Conservation (phyloP, 1,140 invertebrate genomes). For the Liolophura sinensis region DNA sequence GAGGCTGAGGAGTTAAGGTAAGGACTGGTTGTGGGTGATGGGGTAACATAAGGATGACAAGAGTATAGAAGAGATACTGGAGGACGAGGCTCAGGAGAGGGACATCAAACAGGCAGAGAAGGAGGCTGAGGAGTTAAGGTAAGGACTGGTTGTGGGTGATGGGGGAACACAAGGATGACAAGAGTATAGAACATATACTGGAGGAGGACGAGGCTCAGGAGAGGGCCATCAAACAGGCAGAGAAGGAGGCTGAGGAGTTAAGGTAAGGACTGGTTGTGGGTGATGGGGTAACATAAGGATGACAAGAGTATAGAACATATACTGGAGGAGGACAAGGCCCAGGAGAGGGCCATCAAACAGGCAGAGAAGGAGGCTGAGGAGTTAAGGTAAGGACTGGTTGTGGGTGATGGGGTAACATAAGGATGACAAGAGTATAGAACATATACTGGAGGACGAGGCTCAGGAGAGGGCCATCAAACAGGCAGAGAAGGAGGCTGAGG, state of each 20-base stretch:
- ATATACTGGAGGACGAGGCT: conserved; percentile 59
- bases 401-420: conserved; percentile 45
- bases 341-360: conserved; percentile 45
- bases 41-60: conserved; percentile 56
- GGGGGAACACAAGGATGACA: conserved; percentile 60
- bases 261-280: conserved; percentile 29
- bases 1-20: conserved; percentile 51
- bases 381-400: conserved; percentile 33
- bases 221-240: conserved; percentile 53
- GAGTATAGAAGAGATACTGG: conserved; percentile 60
- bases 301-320: conserved; percentile 61
- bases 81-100: conserved; percentile 55
- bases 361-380: conserved; percentile 55
- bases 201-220: conserved; percentile 55
- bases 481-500: conserved; percentile 55
- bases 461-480: conserved; percentile 46
- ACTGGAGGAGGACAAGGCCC: conserved; percentile 58
- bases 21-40: conserved; percentile 2
- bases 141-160: conserved; percentile 63
- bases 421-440: conserved; percentile 57
- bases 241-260: conserved; percentile 49
- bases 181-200: conserved; percentile 60
- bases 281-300: conserved; percentile 48
- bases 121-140: conserved; percentile 53
- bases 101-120: conserved; percentile 54